Conservation (phyloP, 2,888 invertebrate genomes). For the Exocentrus adspersus region DNA sequence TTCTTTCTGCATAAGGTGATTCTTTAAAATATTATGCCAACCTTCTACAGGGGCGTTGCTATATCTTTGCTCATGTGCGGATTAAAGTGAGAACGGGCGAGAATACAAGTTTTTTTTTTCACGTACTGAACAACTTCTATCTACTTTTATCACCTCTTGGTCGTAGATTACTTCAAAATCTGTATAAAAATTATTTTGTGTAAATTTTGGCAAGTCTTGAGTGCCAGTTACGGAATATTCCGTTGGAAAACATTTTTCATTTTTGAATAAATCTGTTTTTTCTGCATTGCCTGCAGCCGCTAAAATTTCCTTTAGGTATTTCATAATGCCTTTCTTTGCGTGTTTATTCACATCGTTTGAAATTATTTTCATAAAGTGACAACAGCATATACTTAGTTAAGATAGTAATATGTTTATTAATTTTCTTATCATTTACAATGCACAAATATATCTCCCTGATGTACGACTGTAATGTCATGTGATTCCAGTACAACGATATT, state of each 20-base stretch:
- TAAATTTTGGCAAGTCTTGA: slow-evolving; percentile 10
- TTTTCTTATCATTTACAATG: background rate
- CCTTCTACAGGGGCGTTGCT: slow-evolving; percentile 9
- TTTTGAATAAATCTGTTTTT: too few relatives aligned
- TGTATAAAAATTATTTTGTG: background rate
- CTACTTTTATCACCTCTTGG: background rate
- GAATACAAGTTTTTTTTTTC: too few relatives aligned
- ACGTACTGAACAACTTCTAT: background rate
- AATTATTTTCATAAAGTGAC: slow-evolving; percentile 12
- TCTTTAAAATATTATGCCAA: slow-evolving; percentile 14
- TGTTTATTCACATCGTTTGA: slow-evolving; percentile 15
- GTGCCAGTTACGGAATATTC: background rate
- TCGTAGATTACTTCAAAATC: background rate
- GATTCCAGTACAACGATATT: slow-evolving; percentile 13
- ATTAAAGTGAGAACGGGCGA: too few relatives aligned
- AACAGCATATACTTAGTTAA: slow-evolving; percentile 12
- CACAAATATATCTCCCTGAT: slow-evolving; percentile 1
- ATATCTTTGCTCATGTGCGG: slow-evolving; percentile 6
- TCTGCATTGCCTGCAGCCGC: too few relatives aligned
- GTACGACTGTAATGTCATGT: background rate
- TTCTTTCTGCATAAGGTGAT: slow-evolving; percentile 1
- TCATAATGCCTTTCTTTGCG: background rate
- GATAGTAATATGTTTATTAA: background rate
- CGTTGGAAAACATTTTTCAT: too few relatives aligned
- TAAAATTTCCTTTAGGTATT: slow-evolving; percentile 12